phyloP scores from a whole-genome alignment of 2,113 vertebrate species.

The Marmota monax region DNA sequence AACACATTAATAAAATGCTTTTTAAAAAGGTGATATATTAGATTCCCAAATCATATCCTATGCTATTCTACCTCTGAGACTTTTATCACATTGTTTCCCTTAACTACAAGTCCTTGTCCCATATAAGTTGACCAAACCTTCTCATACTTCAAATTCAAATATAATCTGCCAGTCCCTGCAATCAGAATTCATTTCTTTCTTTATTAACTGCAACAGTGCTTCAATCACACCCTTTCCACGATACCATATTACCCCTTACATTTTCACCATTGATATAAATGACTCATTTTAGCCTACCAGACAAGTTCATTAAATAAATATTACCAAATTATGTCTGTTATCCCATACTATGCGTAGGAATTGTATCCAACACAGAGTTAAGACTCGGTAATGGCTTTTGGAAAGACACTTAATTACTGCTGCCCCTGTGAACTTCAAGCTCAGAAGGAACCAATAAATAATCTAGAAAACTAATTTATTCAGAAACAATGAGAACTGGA shows the following conservation, averaged over 20 bases:
- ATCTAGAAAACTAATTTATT: neutral
- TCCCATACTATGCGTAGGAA: neutral
- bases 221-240: neutral
- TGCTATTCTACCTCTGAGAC: neutral
- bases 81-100: neutral
- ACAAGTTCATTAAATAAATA: neutral
- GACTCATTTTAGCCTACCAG: neutral
- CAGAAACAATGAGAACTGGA: neutral
- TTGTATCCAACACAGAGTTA: neutral
- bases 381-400: neutral
- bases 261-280: neutral
- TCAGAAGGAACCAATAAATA: neutral
- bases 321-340: neutral
- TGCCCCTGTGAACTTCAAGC: neutral
- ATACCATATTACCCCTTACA: neutral
- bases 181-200: neutral
- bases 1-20: too few relatives aligned
- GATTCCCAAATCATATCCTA: neutral
- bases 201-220: neutral
- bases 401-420: neutral
- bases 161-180: neutral
- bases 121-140: neutral
- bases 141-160: neutral
- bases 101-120: neutral
- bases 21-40: neutral